Base-by-base conservation (phyloP, 1,140 invertebrate species). In the Himalopsyche phryganea region DNA sequence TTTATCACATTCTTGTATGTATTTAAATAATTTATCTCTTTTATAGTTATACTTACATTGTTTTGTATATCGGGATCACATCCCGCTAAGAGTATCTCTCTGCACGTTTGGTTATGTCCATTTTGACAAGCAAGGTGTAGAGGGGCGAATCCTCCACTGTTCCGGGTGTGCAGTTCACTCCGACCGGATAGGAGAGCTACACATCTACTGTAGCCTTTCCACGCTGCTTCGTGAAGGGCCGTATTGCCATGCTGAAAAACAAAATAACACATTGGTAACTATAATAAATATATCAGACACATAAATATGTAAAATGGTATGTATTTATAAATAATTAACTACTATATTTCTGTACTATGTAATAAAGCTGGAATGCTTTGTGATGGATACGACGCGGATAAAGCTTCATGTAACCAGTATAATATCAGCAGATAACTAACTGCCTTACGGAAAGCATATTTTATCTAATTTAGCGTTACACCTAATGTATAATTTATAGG, bases 91-190 rank as follows among this genome's bases (percentile, higher is more conserved):
- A 98, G 78, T 2, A 98, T 78, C 68, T 94, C 91, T 38, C 95
- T 74, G 60, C 91, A 92, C 58, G 90, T 92, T 79, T 98, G 93
- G 76, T 98, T 98, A 74, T 98, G 95, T 0, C 95, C 94, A 71
- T 95, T 96, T 80, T 98, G 94, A 67, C 92, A 94, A 41, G 91
- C 90, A 46, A 98, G 81, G 77, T 98, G 95, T 1, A 98, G 81
- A n/a, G 94, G 83, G 9, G 92, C 89, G 72, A 96, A 95, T 13
- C 94, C 94, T 47, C 89, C 90, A 62, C 87, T 82, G 76, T 98
- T 98, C 67, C 85, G 83, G 15, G 85, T 78, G 65, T 87, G 83
- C 51, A 92, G 75, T 50, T 89, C 84, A 2, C 86, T 85, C 40
- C 85, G 84, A 23, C 85, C 83, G 38, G 78, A 73, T 35, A 98